These are phyloP conservation scores for Branchinecta lynchi DNA, from an alignment of 1,140 invertebrate species.

Conservation along the genomic window DNA sequence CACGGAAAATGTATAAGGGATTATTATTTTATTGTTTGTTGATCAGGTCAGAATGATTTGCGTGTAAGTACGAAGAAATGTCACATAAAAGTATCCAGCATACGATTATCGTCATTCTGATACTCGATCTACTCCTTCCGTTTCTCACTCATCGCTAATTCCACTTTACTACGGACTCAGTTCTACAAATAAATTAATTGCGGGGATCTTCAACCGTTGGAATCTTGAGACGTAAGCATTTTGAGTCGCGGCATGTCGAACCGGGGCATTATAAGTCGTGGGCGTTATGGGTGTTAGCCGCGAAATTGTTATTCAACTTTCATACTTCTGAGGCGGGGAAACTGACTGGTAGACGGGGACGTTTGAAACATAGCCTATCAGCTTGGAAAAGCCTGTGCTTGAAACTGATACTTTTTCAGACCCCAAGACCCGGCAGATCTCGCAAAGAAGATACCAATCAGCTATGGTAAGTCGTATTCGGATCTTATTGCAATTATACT, in stretches of 20 bases:
- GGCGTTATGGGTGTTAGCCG: not conserved
- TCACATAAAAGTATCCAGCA: no score
- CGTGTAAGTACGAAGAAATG: no score
- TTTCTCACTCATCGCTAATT: no score
- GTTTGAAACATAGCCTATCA: not conserved
- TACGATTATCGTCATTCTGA: no score
- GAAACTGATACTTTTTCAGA: conserved; percentile 48
- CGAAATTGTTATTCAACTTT: not conserved
- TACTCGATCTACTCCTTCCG: no score
- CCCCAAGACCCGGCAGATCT: conserved; percentile 90
- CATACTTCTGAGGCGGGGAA: not conserved
- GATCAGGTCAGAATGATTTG: no score
- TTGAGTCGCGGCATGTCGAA: not conserved
- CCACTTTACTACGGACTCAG: no score
- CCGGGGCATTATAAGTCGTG: not conserved
- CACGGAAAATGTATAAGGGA: no score
- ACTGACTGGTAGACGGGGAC: not conserved
- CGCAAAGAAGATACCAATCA: conserved; percentile 92
- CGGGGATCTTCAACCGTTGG: no score
- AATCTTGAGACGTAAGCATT: conserved; percentile 5
- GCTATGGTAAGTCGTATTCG: conserved; percentile 67
- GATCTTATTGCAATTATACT: conserved; percentile 14
- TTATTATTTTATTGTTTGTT: no score
- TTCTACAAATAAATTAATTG: no score
- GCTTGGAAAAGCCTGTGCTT: not conserved